Conservation (phyloP, 2,888 invertebrate species). For the Mechanitis mazaeus region DNA sequence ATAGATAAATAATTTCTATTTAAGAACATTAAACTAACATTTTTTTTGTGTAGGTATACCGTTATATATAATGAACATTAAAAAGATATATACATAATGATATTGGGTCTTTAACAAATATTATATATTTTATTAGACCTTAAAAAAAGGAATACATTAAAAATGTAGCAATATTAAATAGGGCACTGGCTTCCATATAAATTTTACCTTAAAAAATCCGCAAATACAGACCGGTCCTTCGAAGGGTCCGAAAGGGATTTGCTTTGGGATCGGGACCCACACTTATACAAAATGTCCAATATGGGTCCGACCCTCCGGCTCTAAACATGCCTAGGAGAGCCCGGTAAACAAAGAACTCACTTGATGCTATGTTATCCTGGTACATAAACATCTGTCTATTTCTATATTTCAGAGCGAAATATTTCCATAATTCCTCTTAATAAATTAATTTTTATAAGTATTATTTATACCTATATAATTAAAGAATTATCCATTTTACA, state of each 20-base stretch:
- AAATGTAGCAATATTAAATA: conserved; percentile 38
- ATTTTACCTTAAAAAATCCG: conserved; percentile 76
- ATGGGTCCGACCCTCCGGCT: conserved; percentile 55
- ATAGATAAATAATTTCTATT: too few species aligned
- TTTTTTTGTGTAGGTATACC: too few species aligned
- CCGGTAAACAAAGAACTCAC: conserved; percentile 70
- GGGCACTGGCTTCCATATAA: conserved; percentile 55
- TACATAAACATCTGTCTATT: conserved; percentile 34
- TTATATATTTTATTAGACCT: neutral
- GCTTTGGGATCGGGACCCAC: conserved; percentile 71
- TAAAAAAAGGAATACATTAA: conserved; percentile 31
- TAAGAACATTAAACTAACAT: too few species aligned
- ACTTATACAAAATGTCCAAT: conserved; percentile 77
- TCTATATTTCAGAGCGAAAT: neutral
- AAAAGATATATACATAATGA: too few species aligned
- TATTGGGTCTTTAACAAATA: too few species aligned
- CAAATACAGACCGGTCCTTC: conserved; percentile 74
- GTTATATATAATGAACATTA: too few species aligned
- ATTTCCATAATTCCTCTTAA: too few species aligned
- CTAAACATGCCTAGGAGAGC: conserved; percentile 57
- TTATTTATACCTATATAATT: neutral
- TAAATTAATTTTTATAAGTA: too few species aligned
- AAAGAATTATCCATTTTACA: neutral
- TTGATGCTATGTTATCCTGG: conserved; percentile 49
- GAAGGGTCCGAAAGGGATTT: conserved; percentile 75